Base-by-base conservation (phyloP, 2,113 vertebrate species). In the Hoplias malabaricus region DNA sequence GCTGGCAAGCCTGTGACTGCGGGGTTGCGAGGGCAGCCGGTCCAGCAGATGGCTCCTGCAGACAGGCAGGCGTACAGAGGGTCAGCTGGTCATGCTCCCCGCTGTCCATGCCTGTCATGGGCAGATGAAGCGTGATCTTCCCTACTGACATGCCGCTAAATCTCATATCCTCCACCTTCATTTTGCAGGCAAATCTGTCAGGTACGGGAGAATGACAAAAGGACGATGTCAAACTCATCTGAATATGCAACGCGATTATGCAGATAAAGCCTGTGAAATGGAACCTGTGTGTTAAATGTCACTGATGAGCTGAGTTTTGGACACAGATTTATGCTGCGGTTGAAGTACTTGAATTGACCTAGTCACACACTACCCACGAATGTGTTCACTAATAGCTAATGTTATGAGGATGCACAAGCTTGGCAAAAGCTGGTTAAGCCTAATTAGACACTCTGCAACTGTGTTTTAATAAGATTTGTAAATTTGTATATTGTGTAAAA, bases 81-180 rank as follows among this genome's bases (percentile, higher is more conserved):
- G 76, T 82, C 77, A 75, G 66, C 69, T 82, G 77, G 72, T 72
- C 77, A 31, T 71, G 72, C 23, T n/a, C 50, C 77, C 72, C 40
- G 81, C 72, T 25, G 67, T 36, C 9, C 23, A 42, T 57, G 57
- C 57, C 76, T 82, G 77, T 75, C 81, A 71, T 14, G 38, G 48
- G 79, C 81, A 82, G 81, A 79, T 82, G 72, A 78, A 46, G 80
- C 74, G 65, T 75, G 71, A 82, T 82, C 66, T 19, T 82, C 76
- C 77, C 77, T 31, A 75, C 48, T 69, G 75, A 68, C 40, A 66
- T 23, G 25, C 48, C 38, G 66, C 70, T 48, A 70, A 10, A 74
- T 34, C n/a, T 33, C 42, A 63, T 38, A 36, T 50, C 13, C 16
- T 42, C 23, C 23, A 75, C 11, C 23, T 27, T 56, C 48, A 56